A percentile compares a stretch with the other conserved stretches of the same genome.
phyloP scores from a whole-genome alignment of 2,888 invertebrate species.

The Danaus chrysippus region DNA sequence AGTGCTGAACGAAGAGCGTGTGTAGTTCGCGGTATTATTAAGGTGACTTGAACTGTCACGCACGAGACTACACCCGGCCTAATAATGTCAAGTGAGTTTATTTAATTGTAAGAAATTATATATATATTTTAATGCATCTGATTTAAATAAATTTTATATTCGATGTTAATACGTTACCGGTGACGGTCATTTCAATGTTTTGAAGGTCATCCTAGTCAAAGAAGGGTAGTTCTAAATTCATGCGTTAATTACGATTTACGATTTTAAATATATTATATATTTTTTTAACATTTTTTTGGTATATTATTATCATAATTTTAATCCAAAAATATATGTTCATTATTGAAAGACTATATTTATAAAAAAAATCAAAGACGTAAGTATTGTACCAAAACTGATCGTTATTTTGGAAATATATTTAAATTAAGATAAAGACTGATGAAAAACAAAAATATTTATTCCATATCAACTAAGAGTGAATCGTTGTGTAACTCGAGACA shows the following conservation, averaged over 20 bases:
- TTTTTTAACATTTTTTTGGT: no score
- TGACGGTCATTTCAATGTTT: constrained; percentile 2
- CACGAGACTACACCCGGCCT: constrained; percentile 67
- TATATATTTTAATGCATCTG: constrained; percentile 2
- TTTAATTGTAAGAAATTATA: constrained; percentile 15
- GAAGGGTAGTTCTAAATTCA: constrained; percentile 24
- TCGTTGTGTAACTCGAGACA: no score
- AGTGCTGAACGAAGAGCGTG: constrained; percentile 69
- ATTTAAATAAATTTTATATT: background rate
- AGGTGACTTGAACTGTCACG: constrained; percentile 71
- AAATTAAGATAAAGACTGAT: background rate
- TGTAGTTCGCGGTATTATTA: constrained; percentile 62
- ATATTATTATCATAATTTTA: no score
- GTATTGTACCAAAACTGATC: background rate
- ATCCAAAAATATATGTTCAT: no score
- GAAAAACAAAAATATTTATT: constrained; percentile 1
- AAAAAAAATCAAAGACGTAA: background rate
- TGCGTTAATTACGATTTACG: background rate
- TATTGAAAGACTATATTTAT: no score
- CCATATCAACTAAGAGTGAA: background rate
- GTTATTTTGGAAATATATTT: background rate
- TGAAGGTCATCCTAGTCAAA: constrained; percentile 20
- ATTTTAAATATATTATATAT: background rate
- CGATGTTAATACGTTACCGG: background rate
- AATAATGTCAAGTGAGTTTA: constrained; percentile 74